phyloP scores from a whole-genome alignment of 2,888 invertebrate species.

The Octonoba sinensis region DNA sequence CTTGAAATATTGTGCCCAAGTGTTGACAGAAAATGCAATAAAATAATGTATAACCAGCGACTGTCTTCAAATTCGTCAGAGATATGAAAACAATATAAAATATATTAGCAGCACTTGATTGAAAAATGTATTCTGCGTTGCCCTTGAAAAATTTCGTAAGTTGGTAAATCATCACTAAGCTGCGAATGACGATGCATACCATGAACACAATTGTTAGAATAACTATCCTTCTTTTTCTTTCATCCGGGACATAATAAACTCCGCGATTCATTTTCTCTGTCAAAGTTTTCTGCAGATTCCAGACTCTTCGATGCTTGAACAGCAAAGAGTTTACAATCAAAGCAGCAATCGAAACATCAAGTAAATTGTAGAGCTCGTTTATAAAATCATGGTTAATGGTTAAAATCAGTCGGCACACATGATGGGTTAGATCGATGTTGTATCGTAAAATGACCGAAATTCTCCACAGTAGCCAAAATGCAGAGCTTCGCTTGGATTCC shows the following conservation, averaged over 20 bases:
- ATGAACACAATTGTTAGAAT: conserved; percentile 8
- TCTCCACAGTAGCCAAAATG: conserved; percentile 40
- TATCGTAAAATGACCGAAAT: conserved; percentile 20
- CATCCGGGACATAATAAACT: conserved; percentile 4
- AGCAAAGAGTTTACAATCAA: conserved; percentile 37
- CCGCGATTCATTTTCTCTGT: conserved; percentile 13
- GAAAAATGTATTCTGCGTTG: not conserved
- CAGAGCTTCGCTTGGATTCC: not conserved
- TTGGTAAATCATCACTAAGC: too few species aligned
- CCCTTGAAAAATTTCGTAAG: too few species aligned
- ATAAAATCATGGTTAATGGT: not conserved
- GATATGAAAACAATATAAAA: conserved; percentile 25
- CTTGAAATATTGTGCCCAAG: conserved; percentile 39
- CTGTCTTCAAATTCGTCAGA: conserved; percentile 25
- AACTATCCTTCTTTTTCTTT: conserved; percentile 5
- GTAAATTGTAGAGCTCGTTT: conserved; percentile 12
- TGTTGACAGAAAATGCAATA: conserved; percentile 48
- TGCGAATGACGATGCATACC: not conserved
- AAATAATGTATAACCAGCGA: conserved; percentile 25
- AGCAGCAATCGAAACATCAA: conserved; percentile 36
- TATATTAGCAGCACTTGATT: not conserved
- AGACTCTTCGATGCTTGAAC: conserved; percentile 26
- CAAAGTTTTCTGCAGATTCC: conserved; percentile 19
- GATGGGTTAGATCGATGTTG: conserved; percentile 13
- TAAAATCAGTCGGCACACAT: conserved; percentile 5